Evolutionary conservation across 1,140 invertebrate genomes (phyloP), one percentile per base, ranked within the genome.

Genomic region (Halotydeus destructor): DNA sequence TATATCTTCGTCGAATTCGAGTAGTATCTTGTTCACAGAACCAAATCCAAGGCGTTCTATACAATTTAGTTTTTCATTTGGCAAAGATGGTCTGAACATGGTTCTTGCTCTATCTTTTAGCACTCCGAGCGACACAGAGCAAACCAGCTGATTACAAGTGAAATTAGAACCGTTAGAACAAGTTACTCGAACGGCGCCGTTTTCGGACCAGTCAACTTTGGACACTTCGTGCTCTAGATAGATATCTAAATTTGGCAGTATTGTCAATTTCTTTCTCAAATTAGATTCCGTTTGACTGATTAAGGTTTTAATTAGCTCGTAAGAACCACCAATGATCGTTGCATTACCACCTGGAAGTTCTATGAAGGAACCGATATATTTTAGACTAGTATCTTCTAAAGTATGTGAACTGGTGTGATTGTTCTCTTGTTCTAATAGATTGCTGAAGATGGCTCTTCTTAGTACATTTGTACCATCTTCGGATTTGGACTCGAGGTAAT

Each of bases 331-430:
- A 4, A 83, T 82, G 54, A 91, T 70, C 46, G 75, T 72, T 47
- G 91, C 81, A 62, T 94, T 91, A 1, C 85, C 83, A 35, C 86
- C 86, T 60, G 89, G 85, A 34, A 93, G 63, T 63, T 93, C 85
- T 23, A 81, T 79, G 54, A 91, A 94, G 49, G 81, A 85, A 25
- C 83, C 80, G 60, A 83, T 68, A 62, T 82, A 77, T 43, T 76
- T 57, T 16, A 88, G 66, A 64, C 84, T 79, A 47, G 91, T 76
- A 56, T 89, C 81, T 53, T 78, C 67, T 77, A 91, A 83, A 49
- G 65, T 74, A 66, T 85, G 72, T 66, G 82, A 88, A 45, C 86
- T 85, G 44, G 61, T 62, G 58, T 91, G 88, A 58, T 83, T 89
- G n/a, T 81, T 84, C 64, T 94, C 88, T 48, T 84, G 66, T 62